Evolutionary conservation across 37 sponge, comb jelly and placozoan species (phyloP).

Genomic region (Haliclona indistincta): DNA sequence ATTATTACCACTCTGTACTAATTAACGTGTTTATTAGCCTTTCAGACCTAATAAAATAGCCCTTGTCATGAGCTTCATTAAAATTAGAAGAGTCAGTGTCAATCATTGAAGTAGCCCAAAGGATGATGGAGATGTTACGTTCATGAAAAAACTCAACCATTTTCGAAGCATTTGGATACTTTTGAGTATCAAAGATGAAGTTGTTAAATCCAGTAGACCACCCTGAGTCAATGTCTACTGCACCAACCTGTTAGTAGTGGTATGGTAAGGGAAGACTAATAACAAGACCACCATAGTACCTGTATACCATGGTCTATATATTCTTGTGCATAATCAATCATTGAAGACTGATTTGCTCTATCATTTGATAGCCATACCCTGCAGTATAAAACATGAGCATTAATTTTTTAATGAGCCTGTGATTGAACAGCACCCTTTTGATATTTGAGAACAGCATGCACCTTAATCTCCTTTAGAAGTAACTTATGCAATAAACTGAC

Average conservation of each 20-base stretch:
- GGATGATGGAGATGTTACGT: constrained; percentile 54
- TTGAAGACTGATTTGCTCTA: constrained; percentile 64
- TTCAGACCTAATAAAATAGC: constrained; percentile 68
- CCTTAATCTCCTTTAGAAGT: background rate
- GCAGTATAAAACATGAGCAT: background rate
- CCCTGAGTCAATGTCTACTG: constrained; percentile 79
- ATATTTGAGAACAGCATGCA: background rate
- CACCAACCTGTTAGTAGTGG: constrained; percentile 63
- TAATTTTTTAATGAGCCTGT: no score
- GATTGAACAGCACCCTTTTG: no score
- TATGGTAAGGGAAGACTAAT: background rate
- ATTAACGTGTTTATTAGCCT: no score
- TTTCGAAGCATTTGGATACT: constrained; percentile 76
- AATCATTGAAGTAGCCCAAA: constrained; percentile 84
- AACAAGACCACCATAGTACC: constrained; percentile 15
- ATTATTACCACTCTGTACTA: background rate
- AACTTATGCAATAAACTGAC: constrained; percentile 27
- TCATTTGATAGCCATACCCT: constrained; percentile 88
- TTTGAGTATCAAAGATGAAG: constrained; percentile 71
- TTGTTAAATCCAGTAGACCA: constrained; percentile 85
- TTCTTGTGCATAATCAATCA: constrained; percentile 75
- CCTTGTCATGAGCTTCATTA: constrained; percentile 67
- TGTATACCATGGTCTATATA: constrained; percentile 65
- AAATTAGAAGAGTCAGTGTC: constrained; percentile 78
- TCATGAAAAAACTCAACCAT: constrained; percentile 80